phyloP scores from a whole-genome alignment of 2,888 invertebrate genomes.

The Sminthurides aquaticus region DNA sequence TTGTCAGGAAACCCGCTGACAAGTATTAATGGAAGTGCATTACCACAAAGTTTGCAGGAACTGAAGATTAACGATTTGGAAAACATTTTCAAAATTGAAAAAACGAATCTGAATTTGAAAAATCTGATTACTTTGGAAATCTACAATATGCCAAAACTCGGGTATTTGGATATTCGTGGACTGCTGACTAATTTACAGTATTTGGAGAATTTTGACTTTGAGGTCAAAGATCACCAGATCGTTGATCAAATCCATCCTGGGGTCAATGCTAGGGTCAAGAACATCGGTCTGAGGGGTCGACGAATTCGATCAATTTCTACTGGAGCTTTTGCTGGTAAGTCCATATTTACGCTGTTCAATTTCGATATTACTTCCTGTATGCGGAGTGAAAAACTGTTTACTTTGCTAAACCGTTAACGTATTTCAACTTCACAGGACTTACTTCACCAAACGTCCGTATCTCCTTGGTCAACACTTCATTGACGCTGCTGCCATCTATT shows the following conservation, averaged over 20 bases:
- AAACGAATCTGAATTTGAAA: conserved; percentile 67
- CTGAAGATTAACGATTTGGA: conserved; percentile 62
- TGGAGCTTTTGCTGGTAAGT: conserved; percentile 67
- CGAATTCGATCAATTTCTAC: conserved; percentile 61
- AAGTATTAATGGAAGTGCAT: conserved; percentile 65
- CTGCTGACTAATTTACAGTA: conserved; percentile 67
- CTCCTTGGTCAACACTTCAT: conserved; percentile 71
- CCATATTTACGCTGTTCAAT: neutral
- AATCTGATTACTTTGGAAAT: conserved; percentile 65
- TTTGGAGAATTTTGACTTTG: conserved; percentile 69
- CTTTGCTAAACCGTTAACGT: neutral
- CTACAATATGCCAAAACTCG: conserved; percentile 68
- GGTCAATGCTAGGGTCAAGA: conserved; percentile 35
- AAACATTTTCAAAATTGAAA: conserved; percentile 69
- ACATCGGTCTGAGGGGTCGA: conserved; percentile 38
- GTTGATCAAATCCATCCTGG: conserved; percentile 69
- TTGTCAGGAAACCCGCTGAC: conserved; percentile 76
- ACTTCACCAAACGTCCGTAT: conserved; percentile 64
- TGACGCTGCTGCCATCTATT: conserved; percentile 69
- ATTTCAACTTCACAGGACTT: conserved; percentile 47
- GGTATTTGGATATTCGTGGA: conserved; percentile 67
- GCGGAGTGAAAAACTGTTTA: too few species aligned
- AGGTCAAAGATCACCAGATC: conserved; percentile 66
- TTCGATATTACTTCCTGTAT: neutral
- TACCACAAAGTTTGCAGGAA: conserved; percentile 56